Evolutionary conservation across 2,113 vertebrate species (phyloP), one percentile per base, ranked within the genome.

Genomic region (Rhinichthys klamathensis): DNA sequence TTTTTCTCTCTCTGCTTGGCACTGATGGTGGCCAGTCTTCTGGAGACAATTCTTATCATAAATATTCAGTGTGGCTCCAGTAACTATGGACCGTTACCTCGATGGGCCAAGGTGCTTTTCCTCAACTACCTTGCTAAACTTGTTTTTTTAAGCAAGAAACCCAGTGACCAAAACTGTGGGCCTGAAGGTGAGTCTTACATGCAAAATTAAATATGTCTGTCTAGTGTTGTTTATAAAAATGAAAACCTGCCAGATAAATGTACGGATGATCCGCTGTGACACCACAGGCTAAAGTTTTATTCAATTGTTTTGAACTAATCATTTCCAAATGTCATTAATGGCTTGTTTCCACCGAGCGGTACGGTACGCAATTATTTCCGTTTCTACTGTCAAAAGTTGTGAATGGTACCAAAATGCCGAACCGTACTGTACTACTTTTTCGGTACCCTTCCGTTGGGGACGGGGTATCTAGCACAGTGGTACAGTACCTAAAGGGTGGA

Each of bases 21-120:
- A 84, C 88, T 95, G 73, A 95, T 92, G 94, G 93, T 94, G 87
- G 80, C 88, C 81, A 95, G 94, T 87, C 87, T 95, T 0, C 84
- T 93, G 72, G 93, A 95, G 88, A 95, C 93, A 0, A 90, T 94
- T 32, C 0, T 93, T 73, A 90, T 95, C 84, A 93, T 92, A 83
- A 93, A 93, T 49, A 87, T 94, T 61, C 75, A 92, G 32, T 88
- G 79, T 38, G 69, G 81, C 32, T 85, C 92, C 0, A 56, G 1
- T 18, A 25, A 89, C n/a, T 83, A 90, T 70, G 63, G 84, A 11
- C 88, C 90, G 0, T 35, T 92, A 11, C 93, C 93, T 5, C 61
- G 0, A 58, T 94, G 93, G 92, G 3, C 93, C 49, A 49, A 6
- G 11, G 81, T 92, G 10, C 3, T 94, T 8, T 61, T 94, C 51